Evolutionary conservation across 2,797 vertebrate species (phyloP).

Genomic region (Varecia variegata): DNA sequence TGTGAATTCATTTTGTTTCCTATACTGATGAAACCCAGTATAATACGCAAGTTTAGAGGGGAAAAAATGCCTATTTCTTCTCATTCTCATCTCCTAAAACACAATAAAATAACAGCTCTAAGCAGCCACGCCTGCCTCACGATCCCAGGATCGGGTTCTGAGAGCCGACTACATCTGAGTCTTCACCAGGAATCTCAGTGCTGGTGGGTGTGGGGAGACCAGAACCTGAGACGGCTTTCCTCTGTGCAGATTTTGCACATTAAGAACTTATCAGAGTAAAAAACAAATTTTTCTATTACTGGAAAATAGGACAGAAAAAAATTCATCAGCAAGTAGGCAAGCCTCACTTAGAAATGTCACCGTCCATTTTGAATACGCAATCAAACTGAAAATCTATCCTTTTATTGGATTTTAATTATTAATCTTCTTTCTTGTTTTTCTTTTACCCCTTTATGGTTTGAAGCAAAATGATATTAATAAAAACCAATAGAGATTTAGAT

Average conservation of each 20-base stretch:
- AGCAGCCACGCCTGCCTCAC: background rate
- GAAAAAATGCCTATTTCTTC: background rate
- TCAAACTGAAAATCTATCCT: background rate
- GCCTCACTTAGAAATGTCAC: background rate
- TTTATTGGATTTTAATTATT: background rate
- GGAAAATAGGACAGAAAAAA: background rate
- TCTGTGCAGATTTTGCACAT: background rate
- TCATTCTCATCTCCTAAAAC: background rate
- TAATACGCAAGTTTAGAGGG: background rate
- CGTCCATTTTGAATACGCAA: background rate
- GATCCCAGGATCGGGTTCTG: background rate
- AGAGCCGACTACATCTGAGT: fast-evolving
- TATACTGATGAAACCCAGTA: background rate
- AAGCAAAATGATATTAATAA: background rate
- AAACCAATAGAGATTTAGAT: background rate
- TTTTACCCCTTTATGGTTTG: background rate
- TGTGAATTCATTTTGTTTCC: background rate
- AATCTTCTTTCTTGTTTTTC: background rate
- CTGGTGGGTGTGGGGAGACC: background rate
- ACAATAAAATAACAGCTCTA: background rate
- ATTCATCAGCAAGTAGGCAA: background rate
- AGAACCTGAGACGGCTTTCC: background rate
- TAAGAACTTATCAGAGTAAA: background rate
- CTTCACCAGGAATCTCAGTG: background rate
- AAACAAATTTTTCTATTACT: background rate